Evolutionary conservation across 2,888 invertebrate genomes (phyloP).

Genomic region (Latheticus oryzae): DNA sequence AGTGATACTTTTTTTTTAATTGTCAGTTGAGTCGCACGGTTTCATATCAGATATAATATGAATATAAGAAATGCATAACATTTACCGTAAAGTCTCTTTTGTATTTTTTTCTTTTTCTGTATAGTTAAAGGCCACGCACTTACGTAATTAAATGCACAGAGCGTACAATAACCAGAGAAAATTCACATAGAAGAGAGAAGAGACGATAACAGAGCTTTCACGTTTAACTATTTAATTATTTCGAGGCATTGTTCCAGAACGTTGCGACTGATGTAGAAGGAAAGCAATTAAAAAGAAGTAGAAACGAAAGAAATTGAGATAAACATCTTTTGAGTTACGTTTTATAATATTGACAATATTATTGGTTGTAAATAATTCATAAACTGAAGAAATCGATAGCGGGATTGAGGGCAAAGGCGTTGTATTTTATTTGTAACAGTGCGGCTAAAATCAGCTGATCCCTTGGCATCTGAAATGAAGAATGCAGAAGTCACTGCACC

Average conservation of each 20-base stretch:
- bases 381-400: conserved; percentile 27
- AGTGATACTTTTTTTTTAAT: conserved; percentile 16
- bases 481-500: conserved; percentile 46
- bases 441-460: conserved; percentile 49
- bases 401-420: conserved; percentile 27
- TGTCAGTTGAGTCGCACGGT: conserved; percentile 25
- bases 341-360: no score
- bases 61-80: conserved; percentile 35
- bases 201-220: conserved; percentile 32
- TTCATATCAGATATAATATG: conserved; percentile 33
- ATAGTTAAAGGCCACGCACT: conserved; percentile 27
- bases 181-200: conserved; percentile 10
- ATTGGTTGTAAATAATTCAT: conserved; percentile 28
- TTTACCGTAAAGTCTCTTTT: conserved; percentile 24
- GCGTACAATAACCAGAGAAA: conserved; percentile 29
- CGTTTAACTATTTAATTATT: conserved; percentile 33
- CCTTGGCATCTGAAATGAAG: conserved; percentile 42
- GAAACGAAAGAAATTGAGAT: no score
- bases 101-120: no score
- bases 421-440: no score
- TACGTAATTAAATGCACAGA: conserved; percentile 32
- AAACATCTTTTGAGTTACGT: no score
- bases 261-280: conserved; percentile 20
- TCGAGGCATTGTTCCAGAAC: conserved; percentile 34
- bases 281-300: conserved; percentile 20